A percentile compares a stretch with the other conserved stretches of the same genome.
phyloP scores from a whole-genome alignment of 2,113 vertebrate genomes.

The Hyla sarda region DNA sequence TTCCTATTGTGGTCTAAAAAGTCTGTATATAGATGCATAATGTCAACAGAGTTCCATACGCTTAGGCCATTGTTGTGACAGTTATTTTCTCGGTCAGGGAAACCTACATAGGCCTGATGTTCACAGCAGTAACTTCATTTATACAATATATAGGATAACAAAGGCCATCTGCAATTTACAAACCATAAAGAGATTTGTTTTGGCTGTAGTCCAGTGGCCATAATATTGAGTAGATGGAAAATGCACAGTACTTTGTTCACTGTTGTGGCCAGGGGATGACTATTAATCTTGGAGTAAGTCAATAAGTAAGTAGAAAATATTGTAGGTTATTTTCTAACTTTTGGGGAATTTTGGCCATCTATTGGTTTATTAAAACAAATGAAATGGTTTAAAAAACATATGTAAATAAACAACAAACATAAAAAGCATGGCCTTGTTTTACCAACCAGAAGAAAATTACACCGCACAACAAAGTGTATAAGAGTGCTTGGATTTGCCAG shows the following conservation, averaged over 20 bases:
- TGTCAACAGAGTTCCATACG: neutral
- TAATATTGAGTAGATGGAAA: neutral
- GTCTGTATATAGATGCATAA: conserved; percentile 21
- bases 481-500: too few relatives aligned
- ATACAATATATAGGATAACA: conserved; percentile 25
- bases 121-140: neutral
- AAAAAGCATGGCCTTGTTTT: too few relatives aligned
- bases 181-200: conserved; percentile 36
- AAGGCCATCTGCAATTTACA: conserved; percentile 35
- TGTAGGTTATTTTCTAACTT: too few relatives aligned
- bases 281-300: too few relatives aligned
- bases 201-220: conserved; percentile 11
- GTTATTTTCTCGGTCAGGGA: conserved; percentile 3
- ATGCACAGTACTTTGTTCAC: neutral
- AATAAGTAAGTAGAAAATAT: too few relatives aligned
- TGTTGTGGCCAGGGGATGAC: too few relatives aligned
- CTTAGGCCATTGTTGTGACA: neutral
- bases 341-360: too few relatives aligned
- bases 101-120: conserved; percentile 2
- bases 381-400: too few relatives aligned
- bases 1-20: conserved; percentile 10
- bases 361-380: too few relatives aligned
- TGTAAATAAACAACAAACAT: too few relatives aligned
- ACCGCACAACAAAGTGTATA: too few relatives aligned
- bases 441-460: too few relatives aligned